These are phyloP conservation scores for Eulacestoma nigropectus DNA, from an alignment of 2,113 vertebrate species.

Conservation along the genomic window DNA sequence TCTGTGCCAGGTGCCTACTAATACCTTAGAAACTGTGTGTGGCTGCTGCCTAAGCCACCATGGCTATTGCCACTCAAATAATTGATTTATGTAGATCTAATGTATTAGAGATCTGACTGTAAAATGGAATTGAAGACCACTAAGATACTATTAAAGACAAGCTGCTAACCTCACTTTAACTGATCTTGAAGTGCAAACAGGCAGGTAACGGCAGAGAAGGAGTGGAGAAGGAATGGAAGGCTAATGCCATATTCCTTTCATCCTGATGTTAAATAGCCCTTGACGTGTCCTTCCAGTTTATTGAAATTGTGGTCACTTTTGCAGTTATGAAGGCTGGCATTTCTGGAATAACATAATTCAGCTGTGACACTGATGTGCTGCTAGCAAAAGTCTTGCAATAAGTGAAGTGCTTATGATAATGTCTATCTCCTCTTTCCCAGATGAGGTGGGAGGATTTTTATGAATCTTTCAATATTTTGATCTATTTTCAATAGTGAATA, in stretches of 20 bases:
- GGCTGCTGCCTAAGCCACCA: not conserved
- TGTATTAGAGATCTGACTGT: not conserved
- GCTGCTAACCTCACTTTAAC: not conserved
- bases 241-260: not conserved
- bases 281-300: constrained; percentile 3
- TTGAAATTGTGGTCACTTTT: constrained; percentile 4
- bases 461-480: constrained; percentile 29
- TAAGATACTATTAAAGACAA: not conserved
- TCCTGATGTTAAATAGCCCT: not conserved
- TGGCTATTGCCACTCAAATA: not conserved
- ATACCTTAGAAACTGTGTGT: accelerated
- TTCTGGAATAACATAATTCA: constrained; percentile 3
- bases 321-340: not conserved
- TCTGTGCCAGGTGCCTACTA: accelerated
- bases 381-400: not conserved
- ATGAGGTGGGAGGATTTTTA: constrained; percentile 1
- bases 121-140: not conserved
- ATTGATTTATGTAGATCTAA: not conserved
- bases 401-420: not conserved
- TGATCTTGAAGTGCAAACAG: not conserved
- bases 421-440: not conserved
- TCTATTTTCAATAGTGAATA: not conserved
- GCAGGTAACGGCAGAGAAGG: not conserved
- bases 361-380: not conserved
- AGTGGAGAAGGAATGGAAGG: not conserved